phyloP scores from a whole-genome alignment of 2,113 vertebrate genomes.

The Isichthys henryi region DNA sequence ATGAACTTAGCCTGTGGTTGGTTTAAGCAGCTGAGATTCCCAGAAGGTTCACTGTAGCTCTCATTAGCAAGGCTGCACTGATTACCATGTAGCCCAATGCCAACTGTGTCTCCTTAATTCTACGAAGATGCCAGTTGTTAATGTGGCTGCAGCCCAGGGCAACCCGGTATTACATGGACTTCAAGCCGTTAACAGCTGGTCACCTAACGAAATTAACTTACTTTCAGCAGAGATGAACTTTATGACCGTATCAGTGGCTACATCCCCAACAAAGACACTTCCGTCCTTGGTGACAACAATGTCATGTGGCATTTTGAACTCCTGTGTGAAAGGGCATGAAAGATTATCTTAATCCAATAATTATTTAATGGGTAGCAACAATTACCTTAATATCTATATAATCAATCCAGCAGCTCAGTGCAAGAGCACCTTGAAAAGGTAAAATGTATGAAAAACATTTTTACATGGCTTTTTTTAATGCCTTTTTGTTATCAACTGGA shows the following conservation, averaged over 20 bases:
- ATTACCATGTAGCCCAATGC: neutral
- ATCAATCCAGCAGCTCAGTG: neutral
- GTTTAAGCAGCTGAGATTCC: neutral
- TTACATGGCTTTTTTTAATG: neutral
- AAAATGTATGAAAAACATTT: neutral
- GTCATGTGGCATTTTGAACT: constrained; percentile 88
- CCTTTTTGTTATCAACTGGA: neutral
- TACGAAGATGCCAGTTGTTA: neutral
- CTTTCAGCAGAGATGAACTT: constrained; percentile 78
- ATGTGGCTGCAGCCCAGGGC: neutral
- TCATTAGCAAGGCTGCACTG: neutral
- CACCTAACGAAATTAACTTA: constrained; percentile 46
- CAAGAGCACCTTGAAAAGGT: neutral
- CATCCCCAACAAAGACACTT: constrained; percentile 76
- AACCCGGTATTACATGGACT: neutral
- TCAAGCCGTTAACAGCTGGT: neutral
- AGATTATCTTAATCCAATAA: neutral
- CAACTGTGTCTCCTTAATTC: neutral
- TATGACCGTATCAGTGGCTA: constrained; percentile 62
- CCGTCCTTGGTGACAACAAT: constrained; percentile 68
- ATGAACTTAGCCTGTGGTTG: neutral
- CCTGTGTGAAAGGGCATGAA: constrained; percentile 50
- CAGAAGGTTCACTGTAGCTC: neutral
- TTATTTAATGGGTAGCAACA: neutral
- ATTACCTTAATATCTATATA: neutral